Percentiles rank a stretch among this genome's conserved stretches.
phyloP scores from a whole-genome alignment of 2,888 invertebrate genomes.

The Thera obeliscata region DNA sequence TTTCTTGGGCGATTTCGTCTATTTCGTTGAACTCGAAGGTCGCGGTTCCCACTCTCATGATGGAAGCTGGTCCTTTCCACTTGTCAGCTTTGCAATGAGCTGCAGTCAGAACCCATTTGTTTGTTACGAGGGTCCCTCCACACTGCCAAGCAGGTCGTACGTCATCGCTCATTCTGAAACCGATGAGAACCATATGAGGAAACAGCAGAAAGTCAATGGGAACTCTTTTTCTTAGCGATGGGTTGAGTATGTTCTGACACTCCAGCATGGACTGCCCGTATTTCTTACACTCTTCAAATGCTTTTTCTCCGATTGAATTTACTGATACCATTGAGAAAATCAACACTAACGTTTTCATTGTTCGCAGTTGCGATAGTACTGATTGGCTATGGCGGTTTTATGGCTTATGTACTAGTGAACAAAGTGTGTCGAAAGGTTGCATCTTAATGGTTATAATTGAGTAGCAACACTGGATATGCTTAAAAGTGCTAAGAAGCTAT shows the following conservation, averaged over 20 bases:
- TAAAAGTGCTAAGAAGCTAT: not conserved
- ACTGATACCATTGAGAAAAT: conserved; percentile 33
- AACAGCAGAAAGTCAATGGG: conserved; percentile 81
- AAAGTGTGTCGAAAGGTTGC: conserved; percentile 31
- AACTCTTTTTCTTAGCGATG: conserved; percentile 63
- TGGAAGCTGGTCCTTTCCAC: conserved; percentile 75
- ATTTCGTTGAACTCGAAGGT: conserved; percentile 79
- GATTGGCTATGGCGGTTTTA: conserved; percentile 38
- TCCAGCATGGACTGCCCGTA: conserved; percentile 73
- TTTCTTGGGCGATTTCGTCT: conserved; percentile 80
- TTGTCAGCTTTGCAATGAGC: conserved; percentile 75
- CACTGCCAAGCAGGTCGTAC: conserved; percentile 69
- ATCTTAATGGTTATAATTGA: conserved; percentile 16
- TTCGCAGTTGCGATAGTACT: conserved; percentile 35
- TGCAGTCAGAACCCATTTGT: conserved; percentile 74
- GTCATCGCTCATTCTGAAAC: conserved; percentile 51
- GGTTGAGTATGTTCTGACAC: conserved; percentile 72
- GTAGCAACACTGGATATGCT: not conserved
- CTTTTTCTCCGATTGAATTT: conserved; percentile 62
- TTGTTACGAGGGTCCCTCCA: conserved; percentile 73
- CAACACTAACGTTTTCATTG: conserved; percentile 34
- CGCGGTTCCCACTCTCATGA: conserved; percentile 82
- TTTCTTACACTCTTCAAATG: conserved; percentile 66
- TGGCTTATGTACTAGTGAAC: conserved; percentile 29
- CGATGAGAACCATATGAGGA: conserved; percentile 87